Percentiles rank a stretch among this genome's conserved stretches.
Evolutionary conservation across 23 tunicate genomes (phyloP).

Genomic region (Halocynthia roretzi): DNA sequence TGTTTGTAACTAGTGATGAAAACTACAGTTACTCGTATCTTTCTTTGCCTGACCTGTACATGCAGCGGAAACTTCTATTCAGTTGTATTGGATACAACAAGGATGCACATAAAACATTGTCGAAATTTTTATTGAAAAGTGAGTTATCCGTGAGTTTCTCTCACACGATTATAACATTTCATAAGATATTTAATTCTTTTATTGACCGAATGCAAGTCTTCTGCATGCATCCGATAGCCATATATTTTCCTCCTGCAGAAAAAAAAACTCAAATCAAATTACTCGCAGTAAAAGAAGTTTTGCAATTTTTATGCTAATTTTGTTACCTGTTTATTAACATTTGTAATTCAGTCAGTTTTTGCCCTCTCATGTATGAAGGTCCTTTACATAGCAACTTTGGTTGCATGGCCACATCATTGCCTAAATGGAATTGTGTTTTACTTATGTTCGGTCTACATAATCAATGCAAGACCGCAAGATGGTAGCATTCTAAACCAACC

Average conservation of each 20-base stretch:
- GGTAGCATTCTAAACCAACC: conserved; percentile 3
- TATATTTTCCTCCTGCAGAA: conserved; percentile 21
- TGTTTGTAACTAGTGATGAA: too few relatives aligned
- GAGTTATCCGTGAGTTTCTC: background rate
- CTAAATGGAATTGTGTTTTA: conserved; percentile 11
- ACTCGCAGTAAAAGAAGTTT: background rate
- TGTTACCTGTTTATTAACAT: conserved; percentile 32
- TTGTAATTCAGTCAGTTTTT: conserved; percentile 38
- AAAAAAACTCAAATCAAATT: background rate
- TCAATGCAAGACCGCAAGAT: too few relatives aligned
- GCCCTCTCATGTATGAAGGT: conserved; percentile 43
- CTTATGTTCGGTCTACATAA: background rate
- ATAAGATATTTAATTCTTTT: conserved; percentile 54
- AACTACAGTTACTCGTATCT: too few relatives aligned
- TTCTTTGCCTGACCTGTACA: too few relatives aligned
- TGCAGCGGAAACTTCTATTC: too few relatives aligned
- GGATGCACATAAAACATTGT: too few relatives aligned
- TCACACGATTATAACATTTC: conserved; percentile 23
- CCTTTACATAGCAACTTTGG: conserved; percentile 69
- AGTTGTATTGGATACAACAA: too few relatives aligned
- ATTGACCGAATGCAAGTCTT: conserved; percentile 46
- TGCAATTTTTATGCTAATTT: background rate
- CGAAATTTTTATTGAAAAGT: too few relatives aligned
- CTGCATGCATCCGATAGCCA: conserved; percentile 64
- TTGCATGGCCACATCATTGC: conserved; percentile 72